Percentiles rank a stretch among this genome's conserved stretches.
These are phyloP conservation scores for Dermolepida albohirtum DNA, from an alignment of 2,888 invertebrate genomes.

Conservation along the genomic window DNA sequence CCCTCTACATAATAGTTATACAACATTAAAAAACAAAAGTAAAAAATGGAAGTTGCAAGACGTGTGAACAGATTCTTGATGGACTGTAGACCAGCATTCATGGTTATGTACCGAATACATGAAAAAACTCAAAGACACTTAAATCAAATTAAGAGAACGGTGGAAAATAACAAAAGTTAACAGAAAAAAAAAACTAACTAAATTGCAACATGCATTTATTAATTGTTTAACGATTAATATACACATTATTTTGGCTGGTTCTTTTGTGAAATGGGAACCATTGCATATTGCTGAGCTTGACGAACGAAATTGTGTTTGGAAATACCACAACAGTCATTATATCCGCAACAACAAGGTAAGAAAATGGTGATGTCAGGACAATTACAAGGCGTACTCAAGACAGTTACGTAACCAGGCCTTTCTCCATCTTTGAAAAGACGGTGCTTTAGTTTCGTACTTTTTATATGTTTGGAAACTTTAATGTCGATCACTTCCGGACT, in stretches of 20 bases:
- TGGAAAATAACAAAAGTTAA: too few species aligned
- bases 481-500: conserved; percentile 42
- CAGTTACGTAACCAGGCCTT: conserved; percentile 48
- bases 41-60: too few species aligned
- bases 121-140: too few species aligned
- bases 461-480: conserved; percentile 35
- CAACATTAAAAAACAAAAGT: too few species aligned
- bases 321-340: conserved; percentile 9
- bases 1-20: too few species aligned
- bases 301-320: not conserved
- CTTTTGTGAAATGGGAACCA: conserved; percentile 35
- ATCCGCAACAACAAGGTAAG: conserved; percentile 49
- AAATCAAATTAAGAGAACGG: too few species aligned
- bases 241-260: not conserved
- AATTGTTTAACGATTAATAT: not conserved
- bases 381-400: conserved; percentile 49
- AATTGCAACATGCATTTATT: conserved; percentile 3
- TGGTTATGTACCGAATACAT: too few species aligned
- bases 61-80: too few species aligned
- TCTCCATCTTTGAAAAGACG: conserved; percentile 38
- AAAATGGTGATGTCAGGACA: conserved; percentile 51
- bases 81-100: too few species aligned
- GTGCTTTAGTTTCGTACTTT: conserved; percentile 37
- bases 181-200: too few species aligned
- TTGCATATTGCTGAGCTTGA: conserved; percentile 22